Conservation (phyloP, 2,888 invertebrate genomes). For the Drosophila neonasuta region DNA sequence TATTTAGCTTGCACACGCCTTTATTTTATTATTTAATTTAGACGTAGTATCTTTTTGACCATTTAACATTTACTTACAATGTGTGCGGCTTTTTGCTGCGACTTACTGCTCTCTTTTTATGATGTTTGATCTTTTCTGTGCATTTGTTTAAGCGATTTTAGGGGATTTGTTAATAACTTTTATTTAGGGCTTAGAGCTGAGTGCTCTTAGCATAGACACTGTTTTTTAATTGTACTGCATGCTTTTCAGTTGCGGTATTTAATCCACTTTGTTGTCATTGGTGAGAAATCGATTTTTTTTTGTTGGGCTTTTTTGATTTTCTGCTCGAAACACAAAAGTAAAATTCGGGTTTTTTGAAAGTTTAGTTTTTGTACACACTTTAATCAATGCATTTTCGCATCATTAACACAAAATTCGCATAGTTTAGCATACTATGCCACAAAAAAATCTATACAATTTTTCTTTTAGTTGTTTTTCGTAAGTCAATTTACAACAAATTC, state of each 20-base stretch:
- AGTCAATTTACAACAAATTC: slow-evolving; percentile 36
- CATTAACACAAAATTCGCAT: slow-evolving; percentile 22
- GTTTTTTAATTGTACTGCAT: neutral
- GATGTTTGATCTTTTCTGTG: slow-evolving; percentile 5
- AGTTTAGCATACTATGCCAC: slow-evolving; percentile 15
- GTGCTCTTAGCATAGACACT: slow-evolving; percentile 5
- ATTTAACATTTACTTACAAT: slow-evolving; percentile 40
- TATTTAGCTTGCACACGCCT: neutral
- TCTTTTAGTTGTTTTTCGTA: slow-evolving; percentile 22
- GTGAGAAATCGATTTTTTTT: slow-evolving; percentile 72
- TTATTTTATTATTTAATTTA: neutral
- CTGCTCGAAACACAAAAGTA: slow-evolving; percentile 38
- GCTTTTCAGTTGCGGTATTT: slow-evolving; percentile 33
- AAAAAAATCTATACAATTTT: slow-evolving; percentile 9
- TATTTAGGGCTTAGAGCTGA: slow-evolving; percentile 4
- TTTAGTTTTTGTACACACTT: slow-evolving; percentile 20
- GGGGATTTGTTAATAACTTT: slow-evolving; percentile 30
- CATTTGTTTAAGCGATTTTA: slow-evolving; percentile 7
- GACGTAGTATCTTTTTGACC: neutral
- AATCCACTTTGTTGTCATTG: slow-evolving; percentile 71
- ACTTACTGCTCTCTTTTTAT: slow-evolving; percentile 14
- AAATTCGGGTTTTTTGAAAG: neutral
- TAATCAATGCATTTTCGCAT: slow-evolving; percentile 28
- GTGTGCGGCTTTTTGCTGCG: slow-evolving; percentile 40
- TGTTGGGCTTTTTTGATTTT: slow-evolving; percentile 57